phyloP scores from a whole-genome alignment of 2,888 invertebrate species.

The Harpalus rufipes region DNA sequence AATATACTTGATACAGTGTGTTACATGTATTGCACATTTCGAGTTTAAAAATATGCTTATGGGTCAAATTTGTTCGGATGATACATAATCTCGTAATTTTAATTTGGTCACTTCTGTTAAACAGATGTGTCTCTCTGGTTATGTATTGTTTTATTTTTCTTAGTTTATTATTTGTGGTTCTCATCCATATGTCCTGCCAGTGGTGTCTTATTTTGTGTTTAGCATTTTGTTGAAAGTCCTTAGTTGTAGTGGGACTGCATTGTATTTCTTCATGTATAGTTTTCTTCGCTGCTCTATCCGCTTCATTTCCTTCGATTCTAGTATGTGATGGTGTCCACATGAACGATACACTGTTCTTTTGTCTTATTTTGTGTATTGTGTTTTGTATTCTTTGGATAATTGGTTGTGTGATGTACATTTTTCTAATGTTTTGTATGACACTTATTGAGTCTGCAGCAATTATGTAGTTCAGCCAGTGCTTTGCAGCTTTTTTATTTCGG shows the following conservation, averaged over 20 bases:
- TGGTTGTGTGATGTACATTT: conserved; percentile 10
- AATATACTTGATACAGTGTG: neutral
- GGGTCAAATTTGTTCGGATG: neutral
- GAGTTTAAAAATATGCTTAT: neutral
- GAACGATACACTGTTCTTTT: neutral
- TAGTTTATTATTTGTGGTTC: conserved; percentile 39
- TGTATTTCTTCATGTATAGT: neutral
- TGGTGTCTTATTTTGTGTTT: neutral
- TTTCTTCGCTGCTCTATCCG: conserved; percentile 7
- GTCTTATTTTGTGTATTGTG: neutral
- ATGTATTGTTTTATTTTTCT: conserved; percentile 9
- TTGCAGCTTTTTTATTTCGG: neutral
- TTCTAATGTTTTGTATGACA: neutral
- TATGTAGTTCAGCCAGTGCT: neutral
- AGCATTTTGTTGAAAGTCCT: neutral
- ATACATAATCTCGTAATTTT: neutral
- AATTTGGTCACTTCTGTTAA: neutral
- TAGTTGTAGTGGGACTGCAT: neutral
- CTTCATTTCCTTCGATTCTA: neutral
- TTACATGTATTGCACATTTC: conserved; percentile 3
- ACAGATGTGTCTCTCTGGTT: neutral
- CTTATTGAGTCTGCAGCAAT: conserved; percentile 17
- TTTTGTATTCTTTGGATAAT: conserved; percentile 17
- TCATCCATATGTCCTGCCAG: neutral
- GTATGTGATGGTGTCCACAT: neutral